phyloP scores from a whole-genome alignment of 2,888 invertebrate genomes.

The Nowickia ferox region DNA sequence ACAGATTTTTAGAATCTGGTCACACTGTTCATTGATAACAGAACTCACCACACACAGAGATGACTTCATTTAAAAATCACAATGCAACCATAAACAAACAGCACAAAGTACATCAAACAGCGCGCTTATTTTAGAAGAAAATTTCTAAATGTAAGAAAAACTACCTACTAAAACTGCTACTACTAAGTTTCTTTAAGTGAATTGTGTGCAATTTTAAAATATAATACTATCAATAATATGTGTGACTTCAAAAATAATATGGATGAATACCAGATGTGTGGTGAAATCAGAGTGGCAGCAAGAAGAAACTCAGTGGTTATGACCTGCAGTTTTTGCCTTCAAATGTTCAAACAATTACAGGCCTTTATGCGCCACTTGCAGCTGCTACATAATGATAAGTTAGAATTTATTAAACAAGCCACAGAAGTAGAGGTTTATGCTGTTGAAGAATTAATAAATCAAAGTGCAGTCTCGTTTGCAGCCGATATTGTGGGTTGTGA shows the following conservation, averaged over 20 bases:
- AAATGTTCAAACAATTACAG: slow-evolving; percentile 70
- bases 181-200: neutral
- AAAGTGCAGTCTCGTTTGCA: neutral
- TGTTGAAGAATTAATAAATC: slow-evolving; percentile 75
- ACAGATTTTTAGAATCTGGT: neutral
- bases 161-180: too few relatives aligned
- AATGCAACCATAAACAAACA: neutral
- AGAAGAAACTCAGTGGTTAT: slow-evolving; percentile 73
- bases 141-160: neutral
- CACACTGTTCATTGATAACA: too few relatives aligned
- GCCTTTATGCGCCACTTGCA: slow-evolving; percentile 76
- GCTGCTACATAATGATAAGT: slow-evolving; percentile 71
- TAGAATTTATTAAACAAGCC: slow-evolving; percentile 67
- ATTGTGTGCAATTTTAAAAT: neutral
- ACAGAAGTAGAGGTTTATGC: slow-evolving; percentile 72
- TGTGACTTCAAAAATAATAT: slow-evolving; percentile 16
- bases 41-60: neutral
- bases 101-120: too few relatives aligned
- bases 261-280: slow-evolving; percentile 76
- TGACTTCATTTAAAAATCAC: neutral
- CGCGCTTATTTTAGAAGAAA: slow-evolving; percentile 7
- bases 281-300: slow-evolving; percentile 75
- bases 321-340: slow-evolving; percentile 74
- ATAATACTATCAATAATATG: slow-evolving; percentile 69
- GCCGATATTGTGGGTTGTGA: neutral